Evolutionary conservation across 2,797 vertebrate genomes (phyloP).

Genomic region (Pangasius sanitwongsei): DNA sequence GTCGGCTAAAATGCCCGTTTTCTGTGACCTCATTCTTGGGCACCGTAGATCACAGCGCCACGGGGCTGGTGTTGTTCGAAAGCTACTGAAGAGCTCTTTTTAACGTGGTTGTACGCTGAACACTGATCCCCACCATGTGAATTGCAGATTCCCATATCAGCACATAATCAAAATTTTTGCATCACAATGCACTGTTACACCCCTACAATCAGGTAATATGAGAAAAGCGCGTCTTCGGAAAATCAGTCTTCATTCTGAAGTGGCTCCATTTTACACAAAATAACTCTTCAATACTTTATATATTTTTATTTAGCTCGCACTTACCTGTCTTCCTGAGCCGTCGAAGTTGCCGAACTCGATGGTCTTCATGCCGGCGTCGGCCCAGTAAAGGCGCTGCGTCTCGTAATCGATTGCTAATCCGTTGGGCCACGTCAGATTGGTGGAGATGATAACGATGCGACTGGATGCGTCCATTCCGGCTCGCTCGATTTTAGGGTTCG

Average conservation of each 20-base stretch:
- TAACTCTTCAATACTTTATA: not conserved
- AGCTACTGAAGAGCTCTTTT: not conserved
- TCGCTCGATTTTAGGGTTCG: constrained; percentile 96
- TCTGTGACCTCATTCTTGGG: not conserved
- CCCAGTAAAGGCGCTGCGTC: constrained; percentile 92
- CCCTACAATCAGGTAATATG: not conserved
- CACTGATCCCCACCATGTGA: not conserved
- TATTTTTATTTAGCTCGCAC: not conserved
- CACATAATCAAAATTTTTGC: too few species aligned
- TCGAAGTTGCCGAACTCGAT: constrained; percentile 93
- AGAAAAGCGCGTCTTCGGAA: not conserved
- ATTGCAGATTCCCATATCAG: not conserved
- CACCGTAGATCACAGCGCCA: not conserved
- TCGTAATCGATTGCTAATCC: constrained; percentile 95
- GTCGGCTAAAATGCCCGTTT: not conserved
- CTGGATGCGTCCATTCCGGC: constrained; percentile 95
- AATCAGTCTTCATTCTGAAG: not conserved
- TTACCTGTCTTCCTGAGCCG: constrained; percentile 88
- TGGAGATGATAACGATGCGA: constrained; percentile 93
- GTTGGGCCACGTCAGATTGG: constrained; percentile 96
- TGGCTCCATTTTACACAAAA: not conserved
- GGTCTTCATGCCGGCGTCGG: constrained; percentile 96
- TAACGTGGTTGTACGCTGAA: not conserved
- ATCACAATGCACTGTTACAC: not conserved
- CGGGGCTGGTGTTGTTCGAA: not conserved